These are phyloP conservation scores for Adelphocoris suturalis DNA, from an alignment of 2,888 invertebrate species.

Conservation along the genomic window DNA sequence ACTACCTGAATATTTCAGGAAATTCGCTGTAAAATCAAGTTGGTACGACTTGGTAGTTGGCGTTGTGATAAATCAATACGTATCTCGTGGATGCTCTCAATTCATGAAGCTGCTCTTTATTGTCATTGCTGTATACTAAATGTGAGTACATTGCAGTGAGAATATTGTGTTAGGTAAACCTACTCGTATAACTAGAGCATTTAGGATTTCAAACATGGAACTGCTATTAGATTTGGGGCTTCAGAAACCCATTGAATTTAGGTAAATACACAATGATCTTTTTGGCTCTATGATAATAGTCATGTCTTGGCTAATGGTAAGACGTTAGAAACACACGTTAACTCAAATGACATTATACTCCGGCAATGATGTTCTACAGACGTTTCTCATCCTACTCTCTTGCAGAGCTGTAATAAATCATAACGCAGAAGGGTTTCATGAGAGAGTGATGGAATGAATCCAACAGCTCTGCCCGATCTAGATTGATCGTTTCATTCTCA, in stretches of 20 bases:
- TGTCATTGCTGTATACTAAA: no score
- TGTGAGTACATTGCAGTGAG: no score
- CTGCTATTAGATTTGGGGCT: no score
- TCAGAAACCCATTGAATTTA: background rate
- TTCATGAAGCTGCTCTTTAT: no score
- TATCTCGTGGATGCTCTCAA: no score
- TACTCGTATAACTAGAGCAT: no score
- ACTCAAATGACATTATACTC: background rate
- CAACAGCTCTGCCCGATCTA: slow-evolving; percentile 17
- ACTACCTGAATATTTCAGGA: no score
- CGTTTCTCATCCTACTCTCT: background rate
- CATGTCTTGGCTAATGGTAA: background rate
- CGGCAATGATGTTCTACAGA: background rate
- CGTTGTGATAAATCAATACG: no score
- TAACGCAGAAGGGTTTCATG: slow-evolving; percentile 16
- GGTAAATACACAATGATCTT: background rate
- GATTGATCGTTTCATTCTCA: slow-evolving; percentile 36
- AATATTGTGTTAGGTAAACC: no score
- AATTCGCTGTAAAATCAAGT: no score
- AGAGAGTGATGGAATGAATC: slow-evolving; percentile 39
- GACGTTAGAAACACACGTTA: background rate
- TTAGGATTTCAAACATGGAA: no score
- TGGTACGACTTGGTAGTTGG: no score
- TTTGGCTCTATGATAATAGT: background rate
- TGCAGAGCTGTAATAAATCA: background rate